These are phyloP conservation scores for Hyphantria cunea DNA, from an alignment of 1,140 invertebrate genomes.

Conservation along the genomic window DNA sequence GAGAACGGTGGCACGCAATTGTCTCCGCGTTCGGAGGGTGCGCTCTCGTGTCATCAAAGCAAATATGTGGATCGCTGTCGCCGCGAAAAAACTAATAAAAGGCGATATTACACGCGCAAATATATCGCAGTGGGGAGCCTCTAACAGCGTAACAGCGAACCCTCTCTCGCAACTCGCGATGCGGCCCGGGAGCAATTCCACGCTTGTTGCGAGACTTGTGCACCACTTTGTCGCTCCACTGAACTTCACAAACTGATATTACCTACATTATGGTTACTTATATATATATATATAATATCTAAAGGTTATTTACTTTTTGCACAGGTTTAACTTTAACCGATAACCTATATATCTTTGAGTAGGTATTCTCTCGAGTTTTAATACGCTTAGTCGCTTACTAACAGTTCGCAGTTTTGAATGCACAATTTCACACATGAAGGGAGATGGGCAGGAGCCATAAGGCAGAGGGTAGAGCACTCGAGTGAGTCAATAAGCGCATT, in stretches of 20 bases:
- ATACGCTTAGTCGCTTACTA: too few relatives aligned
- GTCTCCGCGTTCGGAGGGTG: constrained; percentile 35
- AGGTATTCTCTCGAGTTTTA: too few relatives aligned
- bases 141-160: too few relatives aligned
- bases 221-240: constrained; percentile 18
- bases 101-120: constrained; percentile 58
- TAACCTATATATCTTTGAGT: too few relatives aligned
- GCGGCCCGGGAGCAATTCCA: constrained; percentile 22
- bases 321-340: too few relatives aligned
- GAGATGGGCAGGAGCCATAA: background rate
- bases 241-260: constrained; percentile 7
- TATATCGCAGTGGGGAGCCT: constrained; percentile 36
- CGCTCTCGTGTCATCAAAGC: constrained; percentile 52
- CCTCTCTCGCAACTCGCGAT: background rate
- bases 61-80: constrained; percentile 60
- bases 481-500: constrained; percentile 63
- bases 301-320: too few relatives aligned
- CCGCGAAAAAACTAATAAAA: constrained; percentile 78
- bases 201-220: constrained; percentile 17
- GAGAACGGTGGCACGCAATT: constrained; percentile 33
- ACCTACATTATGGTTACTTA: background rate
- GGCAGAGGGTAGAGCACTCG: constrained; percentile 23
- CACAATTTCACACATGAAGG: constrained; percentile 6
- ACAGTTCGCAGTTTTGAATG: background rate
- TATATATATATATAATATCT: background rate